These are phyloP conservation scores for Muschampia plurimacula DNA, from an alignment of 2,888 invertebrate species.

Conservation along the genomic window DNA sequence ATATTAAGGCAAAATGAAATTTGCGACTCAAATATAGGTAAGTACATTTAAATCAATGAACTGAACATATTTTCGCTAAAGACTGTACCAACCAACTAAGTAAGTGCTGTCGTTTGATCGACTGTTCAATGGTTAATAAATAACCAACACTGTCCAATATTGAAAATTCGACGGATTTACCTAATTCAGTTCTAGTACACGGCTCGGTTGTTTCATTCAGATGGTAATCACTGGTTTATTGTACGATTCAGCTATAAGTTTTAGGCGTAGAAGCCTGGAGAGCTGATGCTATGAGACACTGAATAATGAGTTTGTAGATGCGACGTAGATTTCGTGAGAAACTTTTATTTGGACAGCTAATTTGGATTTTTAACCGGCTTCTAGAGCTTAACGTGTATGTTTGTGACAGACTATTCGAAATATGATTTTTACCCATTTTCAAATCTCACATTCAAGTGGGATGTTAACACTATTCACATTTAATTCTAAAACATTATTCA, in stretches of 20 bases:
- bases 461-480: no score
- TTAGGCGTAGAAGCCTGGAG: not conserved
- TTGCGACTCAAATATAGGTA: no score
- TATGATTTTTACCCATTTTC: no score
- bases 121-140: conserved; percentile 36
- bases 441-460: no score
- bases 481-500: no score
- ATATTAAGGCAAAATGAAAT: no score
- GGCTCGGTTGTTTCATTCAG: conserved; percentile 28
- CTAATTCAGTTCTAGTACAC: conserved; percentile 20
- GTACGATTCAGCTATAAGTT: conserved; percentile 25
- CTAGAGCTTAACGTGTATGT: no score
- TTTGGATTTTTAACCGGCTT: no score
- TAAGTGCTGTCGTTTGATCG: conserved; percentile 33
- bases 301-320: not conserved
- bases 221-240: conserved; percentile 25
- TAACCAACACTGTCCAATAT: conserved; percentile 30
- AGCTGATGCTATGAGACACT: not conserved
- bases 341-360: no score
- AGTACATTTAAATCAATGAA: not conserved
- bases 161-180: conserved; percentile 39
- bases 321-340: no score
- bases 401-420: no score
- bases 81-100: conserved; percentile 11
- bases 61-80: not conserved